A percentile compares a stretch with the other conserved stretches of the same genome.
phyloP scores from a whole-genome alignment of 2,797 vertebrate species.

The Leucoraja ocellata region DNA sequence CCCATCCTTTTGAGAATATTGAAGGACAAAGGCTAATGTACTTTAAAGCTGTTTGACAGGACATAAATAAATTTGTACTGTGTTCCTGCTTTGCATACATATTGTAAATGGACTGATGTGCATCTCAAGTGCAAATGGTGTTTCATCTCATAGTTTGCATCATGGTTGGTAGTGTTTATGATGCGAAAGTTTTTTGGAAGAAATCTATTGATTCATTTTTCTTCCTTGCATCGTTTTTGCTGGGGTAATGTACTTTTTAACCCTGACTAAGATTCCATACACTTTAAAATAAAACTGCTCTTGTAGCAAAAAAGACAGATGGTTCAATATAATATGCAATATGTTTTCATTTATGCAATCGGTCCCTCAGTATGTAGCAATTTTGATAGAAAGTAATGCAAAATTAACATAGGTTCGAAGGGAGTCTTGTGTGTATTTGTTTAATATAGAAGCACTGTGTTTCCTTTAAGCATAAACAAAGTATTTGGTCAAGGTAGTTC shows the following conservation, averaged over 20 bases:
- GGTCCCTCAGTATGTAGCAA: too few species aligned
- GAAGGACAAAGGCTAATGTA: background rate
- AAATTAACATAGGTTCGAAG: too few species aligned
- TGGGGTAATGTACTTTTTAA: background rate
- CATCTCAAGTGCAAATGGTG: background rate
- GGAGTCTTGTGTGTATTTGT: too few species aligned
- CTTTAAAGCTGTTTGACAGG: background rate
- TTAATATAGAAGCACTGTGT: too few species aligned
- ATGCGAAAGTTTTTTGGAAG: background rate
- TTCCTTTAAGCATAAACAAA: too few species aligned
- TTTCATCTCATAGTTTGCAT: background rate
- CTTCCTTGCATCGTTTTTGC: background rate
- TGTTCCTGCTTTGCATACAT: background rate
- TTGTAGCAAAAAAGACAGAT: too few species aligned
- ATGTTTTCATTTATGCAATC: too few species aligned
- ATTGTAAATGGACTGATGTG: background rate
- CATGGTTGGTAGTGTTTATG: background rate
- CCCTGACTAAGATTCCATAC: background rate
- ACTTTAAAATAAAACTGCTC: too few species aligned
- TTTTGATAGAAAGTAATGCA: too few species aligned
- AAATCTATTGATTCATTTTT: background rate
- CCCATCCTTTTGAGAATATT: background rate
- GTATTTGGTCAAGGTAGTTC: too few species aligned
- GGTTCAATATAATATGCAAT: too few species aligned
- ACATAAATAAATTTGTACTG: background rate